Percentiles rank a stretch among this genome's conserved stretches.
phyloP scores from a whole-genome alignment of 2,888 invertebrate genomes.

The Stenolophus ochropezus region DNA sequence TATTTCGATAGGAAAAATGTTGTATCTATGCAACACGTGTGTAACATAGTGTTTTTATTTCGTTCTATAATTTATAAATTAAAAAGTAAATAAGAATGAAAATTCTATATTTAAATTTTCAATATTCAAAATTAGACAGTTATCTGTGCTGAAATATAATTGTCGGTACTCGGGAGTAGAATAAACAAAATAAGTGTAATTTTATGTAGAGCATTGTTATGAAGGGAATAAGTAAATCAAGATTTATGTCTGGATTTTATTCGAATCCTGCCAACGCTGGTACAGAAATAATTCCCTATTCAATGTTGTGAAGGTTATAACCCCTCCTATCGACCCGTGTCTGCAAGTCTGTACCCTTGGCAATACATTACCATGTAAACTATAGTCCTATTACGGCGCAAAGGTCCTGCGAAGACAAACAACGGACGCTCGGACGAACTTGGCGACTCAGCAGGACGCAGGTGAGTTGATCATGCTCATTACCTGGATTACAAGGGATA shows the following conservation, averaged over 20 bases:
- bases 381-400: constrained; percentile 56
- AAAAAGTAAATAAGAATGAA: no score
- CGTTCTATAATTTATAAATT: no score
- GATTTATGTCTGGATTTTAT: not conserved
- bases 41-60: no score
- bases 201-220: no score
- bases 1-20: no score
- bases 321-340: not conserved
- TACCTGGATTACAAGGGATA: not conserved
- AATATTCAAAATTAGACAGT: no score
- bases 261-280: not conserved
- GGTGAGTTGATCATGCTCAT: constrained; percentile 22
- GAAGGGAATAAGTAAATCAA: not conserved
- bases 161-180: no score
- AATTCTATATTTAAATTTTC: no score
- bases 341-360: constrained; percentile 42
- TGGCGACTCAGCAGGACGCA: constrained; percentile 6
- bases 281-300: not conserved
- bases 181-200: no score
- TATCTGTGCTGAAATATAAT: no score
- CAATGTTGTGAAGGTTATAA: not conserved
- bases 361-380: constrained; percentile 59
- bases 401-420: constrained; percentile 46
- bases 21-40: no score
- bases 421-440: not conserved